Evolutionary conservation across 2,888 invertebrate species (phyloP), one percentile per base, ranked within the genome.

Genomic region (Aphelenchoides bicaudatus): DNA sequence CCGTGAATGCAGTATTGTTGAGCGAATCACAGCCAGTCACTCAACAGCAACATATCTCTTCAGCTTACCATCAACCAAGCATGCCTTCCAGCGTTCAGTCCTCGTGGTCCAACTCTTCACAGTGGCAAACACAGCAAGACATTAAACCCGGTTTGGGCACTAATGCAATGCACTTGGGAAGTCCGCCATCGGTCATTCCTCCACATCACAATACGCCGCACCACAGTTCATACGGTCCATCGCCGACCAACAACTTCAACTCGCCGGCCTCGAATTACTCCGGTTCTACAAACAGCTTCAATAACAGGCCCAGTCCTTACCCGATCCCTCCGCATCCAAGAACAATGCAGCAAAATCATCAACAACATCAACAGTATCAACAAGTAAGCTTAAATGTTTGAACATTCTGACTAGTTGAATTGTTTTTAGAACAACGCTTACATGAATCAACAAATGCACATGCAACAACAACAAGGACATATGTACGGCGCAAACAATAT

Each of bases 311-410:
- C 3, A 61, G 48, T n/a, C 60, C 61, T 10, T 59, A 59, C 37
- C 59, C 59, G 16, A 16, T 59, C 27, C 59, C 59, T 25, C 60
- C 58, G 21, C 59, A 59, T 48, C 61, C 65, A 47, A 62, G 66
- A 34, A 61, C 65, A 10, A 43, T 43, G 43, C 43, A 43, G 23
- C 43, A 43, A 43, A 8, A 8, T 10, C 16, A 6, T 6, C 23
- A 19, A n/a, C 43, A 6, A 10, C 43, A 43, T 19, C 43, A 43
- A 25, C 10, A 10, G 10, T n/a, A 43, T n/a, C 37, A 43, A 6
- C 43, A 43, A 10, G 43, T 43, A n/a, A 43, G 43, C 25, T 8
- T 8, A 43, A 21, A 19, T 43, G 16, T n/a, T 16, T 13, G 16
- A 13, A 34, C 34, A 34, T 13, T 34, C 16, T 34, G 13, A 13